Conservation (phyloP, 1,140 invertebrate genomes). For the Bradynema listronoti region DNA sequence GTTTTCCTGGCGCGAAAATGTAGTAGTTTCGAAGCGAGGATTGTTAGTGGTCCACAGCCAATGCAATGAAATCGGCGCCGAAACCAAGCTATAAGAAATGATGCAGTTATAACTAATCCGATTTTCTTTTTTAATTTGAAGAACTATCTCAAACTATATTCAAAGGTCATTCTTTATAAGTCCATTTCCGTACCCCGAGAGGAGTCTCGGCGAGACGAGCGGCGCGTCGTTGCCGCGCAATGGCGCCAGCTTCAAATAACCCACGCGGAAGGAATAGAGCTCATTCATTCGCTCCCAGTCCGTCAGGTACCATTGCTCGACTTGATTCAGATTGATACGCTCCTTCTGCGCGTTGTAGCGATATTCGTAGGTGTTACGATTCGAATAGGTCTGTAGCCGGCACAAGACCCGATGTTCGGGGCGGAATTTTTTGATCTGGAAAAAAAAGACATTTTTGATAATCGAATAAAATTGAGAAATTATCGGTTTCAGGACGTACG, state of each 20-base stretch:
- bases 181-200: slow-evolving; percentile 27
- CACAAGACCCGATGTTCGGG: slow-evolving; percentile 52
- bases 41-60: slow-evolving; percentile 56
- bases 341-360: slow-evolving; percentile 55
- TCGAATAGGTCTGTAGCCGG: slow-evolving; percentile 42
- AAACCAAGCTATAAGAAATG: slow-evolving; percentile 43
- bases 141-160: too few relatives aligned
- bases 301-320: slow-evolving; percentile 50
- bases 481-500: slow-evolving; percentile 16
- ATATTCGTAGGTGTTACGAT: slow-evolving; percentile 52
- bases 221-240: slow-evolving; percentile 29
- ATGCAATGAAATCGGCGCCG: slow-evolving; percentile 55
- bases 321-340: slow-evolving; percentile 52
- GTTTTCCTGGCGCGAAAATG: slow-evolving; percentile 42
- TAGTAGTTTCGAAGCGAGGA: slow-evolving; percentile 45
- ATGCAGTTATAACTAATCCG: not conserved
- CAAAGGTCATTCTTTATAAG: not conserved
- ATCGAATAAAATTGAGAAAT: slow-evolving; percentile 11
- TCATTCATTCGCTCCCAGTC: slow-evolving; percentile 57
- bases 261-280: slow-evolving; percentile 54
- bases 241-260: slow-evolving; percentile 54
- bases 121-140: too few relatives aligned
- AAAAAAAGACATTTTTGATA: slow-evolving; percentile 7
- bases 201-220: slow-evolving; percentile 28
- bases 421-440: slow-evolving; percentile 57